phyloP scores from a whole-genome alignment of 2,113 vertebrate species.

The Lontra canadensis region DNA sequence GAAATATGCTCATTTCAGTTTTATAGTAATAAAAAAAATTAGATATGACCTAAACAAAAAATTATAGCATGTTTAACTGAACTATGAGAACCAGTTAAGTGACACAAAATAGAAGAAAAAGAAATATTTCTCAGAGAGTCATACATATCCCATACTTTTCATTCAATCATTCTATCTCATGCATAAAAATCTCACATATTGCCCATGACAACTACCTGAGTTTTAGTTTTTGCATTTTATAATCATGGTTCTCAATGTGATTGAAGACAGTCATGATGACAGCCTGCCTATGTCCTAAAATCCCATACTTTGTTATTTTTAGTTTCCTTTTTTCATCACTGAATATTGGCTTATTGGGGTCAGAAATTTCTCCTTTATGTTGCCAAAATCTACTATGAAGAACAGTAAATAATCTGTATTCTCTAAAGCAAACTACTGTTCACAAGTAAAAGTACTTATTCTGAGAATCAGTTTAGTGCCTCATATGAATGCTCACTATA shows the following conservation, averaged over 20 bases:
- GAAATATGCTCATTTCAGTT: not conserved
- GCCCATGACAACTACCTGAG: rapidly evolving
- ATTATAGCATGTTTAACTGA: not conserved
- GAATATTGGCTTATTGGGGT: not conserved
- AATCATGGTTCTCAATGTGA: not conserved
- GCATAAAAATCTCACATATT: not conserved
- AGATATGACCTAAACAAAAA: not conserved
- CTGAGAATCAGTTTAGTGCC: not conserved
- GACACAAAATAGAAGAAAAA: not conserved
- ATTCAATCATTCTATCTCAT: not conserved
- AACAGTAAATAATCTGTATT: not conserved
- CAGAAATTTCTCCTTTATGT: not conserved
- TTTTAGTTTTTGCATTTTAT: not conserved
- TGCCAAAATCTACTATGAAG: not conserved
- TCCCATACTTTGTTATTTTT: not conserved
- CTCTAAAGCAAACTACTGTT: not conserved
- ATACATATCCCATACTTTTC: not conserved
- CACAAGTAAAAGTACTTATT: not conserved
- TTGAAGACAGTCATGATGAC: not conserved
- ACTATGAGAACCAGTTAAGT: not conserved
- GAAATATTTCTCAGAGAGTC: not conserved
- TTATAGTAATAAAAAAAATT: not conserved
- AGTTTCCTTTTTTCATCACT: not conserved
- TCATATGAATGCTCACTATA: not conserved
- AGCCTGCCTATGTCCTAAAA: not conserved